Conservation (phyloP, 2,888 invertebrate species). For the Cosmia pyralina region DNA sequence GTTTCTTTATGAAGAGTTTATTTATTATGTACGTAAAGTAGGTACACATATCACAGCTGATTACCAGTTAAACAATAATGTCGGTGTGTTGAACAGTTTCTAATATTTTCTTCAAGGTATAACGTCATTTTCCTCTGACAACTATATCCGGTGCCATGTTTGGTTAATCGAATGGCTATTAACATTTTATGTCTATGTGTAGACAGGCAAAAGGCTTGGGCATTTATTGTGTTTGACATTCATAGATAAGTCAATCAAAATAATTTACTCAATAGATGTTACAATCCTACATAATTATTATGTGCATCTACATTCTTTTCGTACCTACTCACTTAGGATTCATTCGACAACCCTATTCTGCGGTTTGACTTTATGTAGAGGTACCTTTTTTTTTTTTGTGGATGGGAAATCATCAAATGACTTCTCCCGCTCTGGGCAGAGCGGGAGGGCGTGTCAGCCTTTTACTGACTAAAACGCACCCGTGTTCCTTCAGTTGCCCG, state of each 20-base stretch:
- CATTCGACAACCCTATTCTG: no score
- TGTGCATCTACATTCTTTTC: no score
- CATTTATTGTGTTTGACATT: background rate
- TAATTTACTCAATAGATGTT: background rate
- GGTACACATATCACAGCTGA: background rate
- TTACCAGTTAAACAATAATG: constrained; percentile 10
- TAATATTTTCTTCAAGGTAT: background rate
- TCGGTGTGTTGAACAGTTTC: background rate
- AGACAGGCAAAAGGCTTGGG: no score
- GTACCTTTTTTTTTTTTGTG: no score
- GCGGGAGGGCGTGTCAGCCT: no score
- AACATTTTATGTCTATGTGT: constrained; percentile 1
- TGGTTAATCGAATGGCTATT: background rate
- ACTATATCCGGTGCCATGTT: constrained; percentile 4
- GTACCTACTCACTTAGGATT: no score
- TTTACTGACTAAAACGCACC: no score
- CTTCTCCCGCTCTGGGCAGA: no score
- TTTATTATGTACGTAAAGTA: background rate
- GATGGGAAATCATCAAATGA: no score
- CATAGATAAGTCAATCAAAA: background rate
- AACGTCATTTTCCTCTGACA: constrained; percentile 9
- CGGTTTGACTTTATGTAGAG: no score
- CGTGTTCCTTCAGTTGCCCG: no score
- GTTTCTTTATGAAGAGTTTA: background rate
- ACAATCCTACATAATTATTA: background rate